Base-by-base conservation (phyloP, 2,113 vertebrate species). In the Heloderma charlesbogerti region DNA sequence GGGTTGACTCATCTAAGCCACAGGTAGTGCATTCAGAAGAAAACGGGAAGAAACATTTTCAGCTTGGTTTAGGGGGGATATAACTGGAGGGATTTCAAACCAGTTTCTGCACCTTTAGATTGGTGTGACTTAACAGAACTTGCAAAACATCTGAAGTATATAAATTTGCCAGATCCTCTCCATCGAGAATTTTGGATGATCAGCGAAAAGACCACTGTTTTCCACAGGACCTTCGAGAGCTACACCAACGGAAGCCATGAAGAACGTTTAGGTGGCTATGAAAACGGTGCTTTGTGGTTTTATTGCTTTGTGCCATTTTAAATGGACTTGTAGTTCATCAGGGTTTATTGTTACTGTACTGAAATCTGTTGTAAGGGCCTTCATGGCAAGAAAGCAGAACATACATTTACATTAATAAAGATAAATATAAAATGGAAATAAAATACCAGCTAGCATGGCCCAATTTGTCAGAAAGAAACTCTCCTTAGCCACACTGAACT, bases 11-110 rank as follows among this genome's bases (percentile, higher is more conserved):
- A 83, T 86, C 79, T 86, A 89, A 94, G 63, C 4, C 82, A 92
- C 43, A 95, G 92, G 93, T 81, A 94, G 90, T 2, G 74, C 54
- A 80, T 91, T 89, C 34, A 92, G 72, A 37, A 94, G 92, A 72
- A 90, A 86, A 86, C 15, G 7, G 43, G 18, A 51, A 63, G 89
- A 66, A 60, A 85, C 80, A 92, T 74, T 1, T 89, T 13, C 0
- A 0, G 54, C 89, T 94, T 93, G 45, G 84, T 86, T 77, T 63
- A 93, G 45, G 7, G 60, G 63, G 22, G 74, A 81, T 89, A 43
- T 66, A 78, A 89, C 0, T 72, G 57, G 3, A 92, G 67, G 79
- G 81, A 63, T 92, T 91, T 31, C 57, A 31, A 31, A 66, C 29
- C 72, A 92, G 0, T 54, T 90, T 6, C 8, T 67, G 85, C 92